Evolutionary conservation across 2,113 vertebrate species (phyloP), one percentile per base, ranked within the genome.

Genomic region (Neotragus pygmaeus): DNA sequence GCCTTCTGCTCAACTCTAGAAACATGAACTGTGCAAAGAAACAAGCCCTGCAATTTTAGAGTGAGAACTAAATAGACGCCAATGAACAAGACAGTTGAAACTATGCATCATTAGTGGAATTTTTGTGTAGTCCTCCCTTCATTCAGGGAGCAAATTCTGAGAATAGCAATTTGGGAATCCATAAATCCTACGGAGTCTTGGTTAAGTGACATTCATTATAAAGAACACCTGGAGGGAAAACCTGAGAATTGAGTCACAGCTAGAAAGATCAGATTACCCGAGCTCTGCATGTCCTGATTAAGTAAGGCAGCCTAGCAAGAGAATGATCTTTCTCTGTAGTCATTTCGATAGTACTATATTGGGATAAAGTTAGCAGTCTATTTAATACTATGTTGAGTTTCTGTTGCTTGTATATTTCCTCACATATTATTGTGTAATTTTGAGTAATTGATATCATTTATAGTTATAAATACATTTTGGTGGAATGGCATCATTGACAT

Each of bases 141-240:
- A 93, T 62, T 97, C 33, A 28, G 78, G 25, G 70, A 97, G 45
- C 36, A 90, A 90, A 97, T 96, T 96, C 77, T 88, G 75, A 96
- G 80, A 96, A 70, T 1, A 82, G 86, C 64, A 97, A 51, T 93
- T 49, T 97, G 82, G 51, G 43, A 96, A 98, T 91, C 83, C 78
- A 97, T 98, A 97, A 98, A 97, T 97, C 91, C 91, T 94, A 92
- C 89, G 87, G 94, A 95, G 53, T 21, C 53, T 90, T 62, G 36
- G 58, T 90, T 94, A 98, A 96, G 82, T 96, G 97, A 93, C 91
- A 93, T 98, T 98, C 94, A 98, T 98, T 98, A 97, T 62, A 91
- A 87, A 97, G 97, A 98, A 98, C 96, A 98, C 98, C 98, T 97
- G 83, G 81, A 94, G 96, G 95, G 94, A 97, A 97, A 89, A 94